Conservation (phyloP, 2,113 vertebrate species). For the Alligator sinensis region DNA sequence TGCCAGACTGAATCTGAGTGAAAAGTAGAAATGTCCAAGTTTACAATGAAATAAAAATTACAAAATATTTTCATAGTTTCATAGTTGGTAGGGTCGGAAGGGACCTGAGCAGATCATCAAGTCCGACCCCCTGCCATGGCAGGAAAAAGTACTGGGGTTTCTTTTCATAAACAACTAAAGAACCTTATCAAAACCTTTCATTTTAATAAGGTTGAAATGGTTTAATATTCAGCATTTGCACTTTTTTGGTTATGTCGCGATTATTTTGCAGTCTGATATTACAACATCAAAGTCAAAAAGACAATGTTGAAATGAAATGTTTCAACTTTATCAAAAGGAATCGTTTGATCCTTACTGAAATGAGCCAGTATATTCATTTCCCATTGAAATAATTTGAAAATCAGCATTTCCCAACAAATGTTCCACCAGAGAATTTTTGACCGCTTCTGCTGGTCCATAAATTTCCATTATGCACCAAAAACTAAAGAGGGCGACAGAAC, state of each 20-base stretch:
- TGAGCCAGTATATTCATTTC: neutral
- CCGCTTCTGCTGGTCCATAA: neutral
- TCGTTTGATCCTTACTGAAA: neutral
- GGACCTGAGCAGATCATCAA: no score
- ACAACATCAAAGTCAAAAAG: fast-evolving
- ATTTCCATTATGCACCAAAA: neutral
- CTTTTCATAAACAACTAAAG: no score
- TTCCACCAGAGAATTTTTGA: fast-evolving
- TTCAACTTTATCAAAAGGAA: neutral
- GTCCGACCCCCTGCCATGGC: no score
- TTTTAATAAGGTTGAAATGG: neutral
- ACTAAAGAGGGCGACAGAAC: neutral
- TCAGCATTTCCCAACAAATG: neutral
- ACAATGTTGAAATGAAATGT: neutral
- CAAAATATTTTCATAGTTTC: neutral
- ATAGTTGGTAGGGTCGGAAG: no score
- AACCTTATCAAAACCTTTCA: neutral
- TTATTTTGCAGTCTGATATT: neutral
- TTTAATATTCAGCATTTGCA: neutral
- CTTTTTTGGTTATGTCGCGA: neutral
- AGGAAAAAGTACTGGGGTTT: no score
- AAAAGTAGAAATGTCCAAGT: neutral
- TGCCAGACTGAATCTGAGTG: neutral
- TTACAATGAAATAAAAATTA: neutral
- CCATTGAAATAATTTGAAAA: neutral